These are phyloP conservation scores for Tetragonisca angustula DNA, from an alignment of 2,888 invertebrate species.

Conservation along the genomic window DNA sequence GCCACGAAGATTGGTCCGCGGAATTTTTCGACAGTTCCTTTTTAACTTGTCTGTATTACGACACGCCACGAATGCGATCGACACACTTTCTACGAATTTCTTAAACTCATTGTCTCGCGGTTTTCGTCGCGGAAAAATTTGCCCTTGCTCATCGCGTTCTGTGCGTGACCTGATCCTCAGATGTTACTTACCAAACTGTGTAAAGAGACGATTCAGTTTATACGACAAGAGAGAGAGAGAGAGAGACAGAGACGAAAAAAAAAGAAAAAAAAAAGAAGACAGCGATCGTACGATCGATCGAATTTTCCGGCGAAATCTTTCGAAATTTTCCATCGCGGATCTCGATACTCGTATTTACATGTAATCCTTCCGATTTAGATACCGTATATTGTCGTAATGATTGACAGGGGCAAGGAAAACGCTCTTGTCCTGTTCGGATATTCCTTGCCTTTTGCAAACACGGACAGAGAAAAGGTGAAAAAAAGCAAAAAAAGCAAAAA, in stretches of 20 bases:
- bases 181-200: neutral
- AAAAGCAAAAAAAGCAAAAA: neutral
- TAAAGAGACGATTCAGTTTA: conserved; percentile 2
- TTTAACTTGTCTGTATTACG: conserved; percentile 67
- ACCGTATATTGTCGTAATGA: conserved; percentile 39
- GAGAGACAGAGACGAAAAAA: no score
- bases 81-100: conserved; percentile 56
- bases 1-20: conserved; percentile 65
- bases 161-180: neutral
- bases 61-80: conserved; percentile 62
- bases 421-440: conserved; percentile 15
- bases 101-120: conserved; percentile 63
- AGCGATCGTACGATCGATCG: conserved; percentile 7
- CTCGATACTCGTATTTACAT: conserved; percentile 55
- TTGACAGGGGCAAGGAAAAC: conserved; percentile 22
- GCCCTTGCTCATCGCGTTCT: conserved; percentile 35
- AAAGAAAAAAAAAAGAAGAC: neutral
- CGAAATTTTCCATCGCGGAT: conserved; percentile 22
- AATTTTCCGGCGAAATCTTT: conserved; percentile 24
- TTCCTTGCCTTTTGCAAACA: conserved; percentile 22
- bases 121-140: conserved; percentile 20
- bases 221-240: neutral
- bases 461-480: neutral
- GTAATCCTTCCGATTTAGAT: conserved; percentile 52
- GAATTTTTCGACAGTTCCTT: conserved; percentile 76